phyloP scores from a whole-genome alignment of 2,888 invertebrate species.

The Deroplatys truncata region DNA sequence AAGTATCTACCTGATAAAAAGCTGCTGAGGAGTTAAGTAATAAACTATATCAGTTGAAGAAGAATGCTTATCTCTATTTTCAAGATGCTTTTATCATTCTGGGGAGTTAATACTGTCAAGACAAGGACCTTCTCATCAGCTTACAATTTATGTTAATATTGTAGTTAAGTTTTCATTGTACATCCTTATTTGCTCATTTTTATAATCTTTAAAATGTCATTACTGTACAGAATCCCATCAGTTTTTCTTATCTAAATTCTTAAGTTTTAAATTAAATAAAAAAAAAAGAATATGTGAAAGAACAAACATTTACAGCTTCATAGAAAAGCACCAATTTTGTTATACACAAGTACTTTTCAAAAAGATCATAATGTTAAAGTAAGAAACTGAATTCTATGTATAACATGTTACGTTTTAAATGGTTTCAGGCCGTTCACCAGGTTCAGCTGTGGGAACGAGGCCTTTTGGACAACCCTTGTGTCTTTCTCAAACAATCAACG shows the following conservation, averaged over 20 bases:
- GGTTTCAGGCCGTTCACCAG: constrained; percentile 35
- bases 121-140: background rate
- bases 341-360: background rate
- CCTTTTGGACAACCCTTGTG: constrained; percentile 79
- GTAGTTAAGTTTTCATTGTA: no score
- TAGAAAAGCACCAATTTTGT: background rate
- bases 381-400: background rate
- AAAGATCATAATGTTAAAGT: background rate
- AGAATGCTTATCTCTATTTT: no score
- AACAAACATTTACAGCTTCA: background rate
- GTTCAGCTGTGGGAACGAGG: constrained; percentile 56
- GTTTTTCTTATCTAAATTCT: background rate
- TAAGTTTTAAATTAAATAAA: background rate
- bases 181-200: no score
- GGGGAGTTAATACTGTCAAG: background rate
- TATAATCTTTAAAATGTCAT: no score
- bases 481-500: constrained; percentile 42
- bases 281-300: background rate
- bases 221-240: background rate
- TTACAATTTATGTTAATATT: background rate
- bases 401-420: background rate
- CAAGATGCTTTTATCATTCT: background rate
- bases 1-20: no score
- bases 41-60: no score
- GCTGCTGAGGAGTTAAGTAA: no score